Percentiles rank a stretch among this genome's conserved stretches.
Evolutionary conservation across 2,888 invertebrate species (phyloP).

Genomic region (Amphipyra berbera): DNA sequence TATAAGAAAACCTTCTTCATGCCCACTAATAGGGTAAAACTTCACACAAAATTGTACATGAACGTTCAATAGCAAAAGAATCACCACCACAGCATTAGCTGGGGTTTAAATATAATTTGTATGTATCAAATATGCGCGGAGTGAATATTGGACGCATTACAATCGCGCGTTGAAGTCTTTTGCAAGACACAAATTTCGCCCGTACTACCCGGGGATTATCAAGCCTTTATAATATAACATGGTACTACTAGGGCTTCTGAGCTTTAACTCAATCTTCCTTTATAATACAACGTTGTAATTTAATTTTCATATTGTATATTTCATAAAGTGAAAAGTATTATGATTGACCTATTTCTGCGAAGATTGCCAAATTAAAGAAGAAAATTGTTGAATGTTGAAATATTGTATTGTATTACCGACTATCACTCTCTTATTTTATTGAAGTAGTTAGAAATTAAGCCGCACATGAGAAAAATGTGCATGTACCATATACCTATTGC

Average conservation of each 20-base stretch:
- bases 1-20: not conserved
- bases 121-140: not conserved
- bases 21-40: not conserved
- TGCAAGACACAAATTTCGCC: conserved; percentile 38
- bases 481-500: not conserved
- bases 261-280: not conserved
- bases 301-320: too few species aligned
- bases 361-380: too few species aligned
- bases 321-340: not conserved
- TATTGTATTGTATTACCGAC: too few species aligned
- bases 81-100: not conserved
- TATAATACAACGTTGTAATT: not conserved
- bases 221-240: not conserved
- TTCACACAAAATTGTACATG: too few species aligned
- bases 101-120: not conserved
- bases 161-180: conserved; percentile 55
- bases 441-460: not conserved
- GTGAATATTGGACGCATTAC: not conserved
- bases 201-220: not conserved
- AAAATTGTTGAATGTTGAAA: too few species aligned
- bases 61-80: not conserved
- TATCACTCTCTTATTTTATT: not conserved
- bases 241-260: not conserved
- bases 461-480: not conserved
- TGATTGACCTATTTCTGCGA: too few species aligned